Base-by-base conservation (phyloP, 2,113 vertebrate species). In the Tauraco erythrolophus region DNA sequence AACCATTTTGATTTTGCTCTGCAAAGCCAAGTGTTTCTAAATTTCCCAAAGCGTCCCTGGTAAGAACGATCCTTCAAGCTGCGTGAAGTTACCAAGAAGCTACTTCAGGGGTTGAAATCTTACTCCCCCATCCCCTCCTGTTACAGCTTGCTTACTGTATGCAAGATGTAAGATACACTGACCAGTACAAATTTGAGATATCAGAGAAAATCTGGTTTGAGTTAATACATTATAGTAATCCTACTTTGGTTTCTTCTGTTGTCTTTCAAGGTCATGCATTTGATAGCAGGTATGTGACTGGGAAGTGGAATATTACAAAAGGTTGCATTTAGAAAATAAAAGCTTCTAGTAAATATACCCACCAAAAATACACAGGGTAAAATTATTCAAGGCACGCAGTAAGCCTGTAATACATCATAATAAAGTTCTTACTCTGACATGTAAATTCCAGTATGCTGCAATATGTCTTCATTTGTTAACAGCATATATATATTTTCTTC, bases 401-500 rank as follows among this genome's bases (percentile, higher is more conserved):
- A 35, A 76, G 43, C 21, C 18, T 50, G 14, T 58, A 53, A 31
- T 30, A 23, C 8, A 21, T 48, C 17, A 18, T 75, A n/a, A n/a
- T 30, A 46, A 82, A 66, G 30, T 66, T 50, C n/a, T 65, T 77
- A 14, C 13, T 64, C 62, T 80, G 56, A 10, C 28, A 3, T 17
- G 31, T 76, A 50, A 84, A 46, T 84, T 76, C 16, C 37, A 68
- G 23, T 14, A 37, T 15, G 21, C 41, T 69, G n/a, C 33, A 33
- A 0, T 54, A 24, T 24, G 27, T 58, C 51, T 60, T 78, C 13
- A 8, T 86, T 87, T 86, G 14, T 82, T 92, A 96, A 94, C 35
- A 46, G 19, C 11, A 4, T 45, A 10, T 94, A 10, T 94, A 92
- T 89, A 70, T 35, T 98, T 96, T 76, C 56, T 82, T 95, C 22